A percentile compares a stretch with the other conserved stretches of the same genome.
These are phyloP conservation scores for Saturnia pavonia DNA, from an alignment of 2,888 invertebrate genomes.

Conservation along the genomic window DNA sequence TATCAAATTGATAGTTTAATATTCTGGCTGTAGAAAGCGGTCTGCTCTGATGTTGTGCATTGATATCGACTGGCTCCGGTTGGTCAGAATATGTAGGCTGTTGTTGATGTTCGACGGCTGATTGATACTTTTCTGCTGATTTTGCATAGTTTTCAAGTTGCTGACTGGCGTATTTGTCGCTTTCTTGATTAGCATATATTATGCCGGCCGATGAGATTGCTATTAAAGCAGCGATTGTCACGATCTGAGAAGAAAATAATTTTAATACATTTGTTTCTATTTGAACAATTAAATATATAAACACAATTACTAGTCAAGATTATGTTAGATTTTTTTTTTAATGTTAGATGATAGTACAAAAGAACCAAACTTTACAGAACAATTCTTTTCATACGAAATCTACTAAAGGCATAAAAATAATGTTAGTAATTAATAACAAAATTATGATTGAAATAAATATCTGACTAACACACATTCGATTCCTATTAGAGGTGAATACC, in stretches of 20 bases:
- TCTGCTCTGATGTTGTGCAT: slow-evolving; percentile 30
- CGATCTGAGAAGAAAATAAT: background rate
- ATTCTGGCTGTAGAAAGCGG: slow-evolving; percentile 53
- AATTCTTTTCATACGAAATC: background rate
- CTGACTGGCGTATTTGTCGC: slow-evolving; percentile 29
- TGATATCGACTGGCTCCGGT: slow-evolving; percentile 40
- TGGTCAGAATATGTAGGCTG: slow-evolving; percentile 48
- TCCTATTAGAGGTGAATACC: too few species aligned
- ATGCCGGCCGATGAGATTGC: slow-evolving; percentile 58
- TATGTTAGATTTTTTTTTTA: too few species aligned
- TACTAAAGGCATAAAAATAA: too few species aligned
- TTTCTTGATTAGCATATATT: slow-evolving; percentile 39
- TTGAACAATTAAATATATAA: background rate
- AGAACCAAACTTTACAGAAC: too few species aligned
- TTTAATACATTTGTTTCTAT: background rate
- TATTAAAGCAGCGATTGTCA: slow-evolving; percentile 47
- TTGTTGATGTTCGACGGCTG: slow-evolving; percentile 52
- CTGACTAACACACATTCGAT: too few species aligned
- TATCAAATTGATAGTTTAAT: slow-evolving; percentile 51
- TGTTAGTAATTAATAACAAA: too few species aligned
- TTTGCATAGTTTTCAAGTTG: slow-evolving; percentile 41
- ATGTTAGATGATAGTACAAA: too few species aligned
- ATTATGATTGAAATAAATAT: too few species aligned
- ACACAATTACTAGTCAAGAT: background rate
- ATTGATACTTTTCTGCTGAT: slow-evolving; percentile 57